A percentile compares a stretch with the other conserved stretches of the same genome.
These are phyloP conservation scores for Drosophila atripex DNA, from an alignment of 2,888 invertebrate genomes.

Conservation along the genomic window DNA sequence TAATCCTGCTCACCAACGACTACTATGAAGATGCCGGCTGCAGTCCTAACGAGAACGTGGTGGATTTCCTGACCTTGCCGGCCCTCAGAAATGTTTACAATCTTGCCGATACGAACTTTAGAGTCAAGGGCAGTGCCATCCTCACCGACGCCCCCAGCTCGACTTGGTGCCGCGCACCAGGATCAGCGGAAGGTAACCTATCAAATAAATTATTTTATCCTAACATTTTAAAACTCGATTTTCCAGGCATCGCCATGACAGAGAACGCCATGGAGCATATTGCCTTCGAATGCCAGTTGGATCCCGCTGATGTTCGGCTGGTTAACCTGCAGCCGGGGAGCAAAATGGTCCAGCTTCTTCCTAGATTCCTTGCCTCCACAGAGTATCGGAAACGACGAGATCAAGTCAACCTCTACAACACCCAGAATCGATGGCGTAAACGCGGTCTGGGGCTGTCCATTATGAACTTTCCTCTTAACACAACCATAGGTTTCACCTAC, in stretches of 20 bases:
- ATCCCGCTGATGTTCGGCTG: constrained; percentile 86
- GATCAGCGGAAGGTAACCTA: constrained; percentile 85
- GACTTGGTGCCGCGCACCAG: constrained; percentile 88
- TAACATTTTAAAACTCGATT: background rate
- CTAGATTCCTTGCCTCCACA: constrained; percentile 84
- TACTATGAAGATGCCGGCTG: constrained; percentile 86
- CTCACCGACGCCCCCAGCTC: constrained; percentile 88
- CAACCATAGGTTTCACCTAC: constrained; percentile 82
- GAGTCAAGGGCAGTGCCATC: constrained; percentile 87
- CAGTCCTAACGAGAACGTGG: constrained; percentile 85
- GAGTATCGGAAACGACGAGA: constrained; percentile 86
- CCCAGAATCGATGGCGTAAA: constrained; percentile 92
- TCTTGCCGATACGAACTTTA: constrained; percentile 86
- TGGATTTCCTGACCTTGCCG: constrained; percentile 71
- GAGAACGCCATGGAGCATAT: constrained; percentile 89
- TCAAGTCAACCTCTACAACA: constrained; percentile 87
- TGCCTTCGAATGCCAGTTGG: constrained; percentile 85
- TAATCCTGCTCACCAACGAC: constrained; percentile 84
- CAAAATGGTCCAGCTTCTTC: constrained; percentile 84
- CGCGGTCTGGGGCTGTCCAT: constrained; percentile 88
- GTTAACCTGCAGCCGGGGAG: constrained; percentile 84
- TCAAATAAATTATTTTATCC: no score
- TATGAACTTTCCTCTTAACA: constrained; percentile 84
- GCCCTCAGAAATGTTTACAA: constrained; percentile 87
- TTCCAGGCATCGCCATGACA: constrained; percentile 84